A percentile compares a stretch with the other conserved stretches of the same genome.
phyloP scores from a whole-genome alignment of 2,113 vertebrate genomes.

The Cisticola juncidis region DNA sequence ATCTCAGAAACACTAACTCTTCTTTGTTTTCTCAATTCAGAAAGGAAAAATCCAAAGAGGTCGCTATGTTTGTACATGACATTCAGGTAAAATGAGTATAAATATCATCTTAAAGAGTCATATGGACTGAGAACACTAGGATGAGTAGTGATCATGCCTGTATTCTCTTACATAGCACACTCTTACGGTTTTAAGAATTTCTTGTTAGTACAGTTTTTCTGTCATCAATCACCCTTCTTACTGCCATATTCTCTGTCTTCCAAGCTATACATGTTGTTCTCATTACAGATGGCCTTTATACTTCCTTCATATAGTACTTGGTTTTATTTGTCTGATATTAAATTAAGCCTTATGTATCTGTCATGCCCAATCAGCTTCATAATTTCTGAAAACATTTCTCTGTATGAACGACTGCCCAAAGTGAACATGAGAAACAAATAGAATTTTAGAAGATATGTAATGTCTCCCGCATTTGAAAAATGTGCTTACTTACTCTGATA shows the following conservation, averaged over 20 bases:
- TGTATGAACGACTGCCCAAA: not conserved
- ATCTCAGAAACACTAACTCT: not conserved
- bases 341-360: not conserved
- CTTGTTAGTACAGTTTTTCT: not conserved
- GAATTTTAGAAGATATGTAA: not conserved
- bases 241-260: not conserved
- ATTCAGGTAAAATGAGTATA: not conserved
- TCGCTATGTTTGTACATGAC: not conserved
- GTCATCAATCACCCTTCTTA: not conserved
- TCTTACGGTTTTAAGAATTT: not conserved
- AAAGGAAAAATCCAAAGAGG: fast-evolving
- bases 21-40: not conserved
- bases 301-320: not conserved
- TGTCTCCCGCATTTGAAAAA: not conserved
- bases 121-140: not conserved
- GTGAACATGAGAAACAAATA: not conserved
- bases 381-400: not conserved
- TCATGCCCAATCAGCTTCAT: not conserved
- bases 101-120: not conserved
- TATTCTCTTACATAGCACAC: not conserved
- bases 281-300: not conserved
- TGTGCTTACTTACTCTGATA: not conserved
- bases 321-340: not conserved
- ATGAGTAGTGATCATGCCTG: not conserved
- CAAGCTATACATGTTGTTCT: not conserved